Base-by-base conservation (phyloP, 2,888 invertebrate genomes). In the Saturnia japonica region DNA sequence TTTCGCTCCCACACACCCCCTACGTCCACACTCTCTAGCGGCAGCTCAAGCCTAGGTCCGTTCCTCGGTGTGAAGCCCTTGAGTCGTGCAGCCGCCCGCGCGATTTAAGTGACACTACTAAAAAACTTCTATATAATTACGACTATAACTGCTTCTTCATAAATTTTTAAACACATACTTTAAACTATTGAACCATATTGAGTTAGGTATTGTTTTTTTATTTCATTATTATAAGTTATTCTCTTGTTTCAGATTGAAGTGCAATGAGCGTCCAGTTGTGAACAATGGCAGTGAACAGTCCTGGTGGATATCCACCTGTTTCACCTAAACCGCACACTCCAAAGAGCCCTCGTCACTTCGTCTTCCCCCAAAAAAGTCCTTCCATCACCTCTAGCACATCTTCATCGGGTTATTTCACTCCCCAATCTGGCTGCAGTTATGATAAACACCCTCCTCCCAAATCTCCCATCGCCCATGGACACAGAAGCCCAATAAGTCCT, bases 281-380 rank as follows among this genome's bases (percentile, higher is more conserved):
- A 87, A 77, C 76, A 2, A 95, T 95, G 95, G 95, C 95, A 76
- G 94, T 95, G 77, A 95, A 94, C 84, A 95, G 95, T 78, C 95
- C 95, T 7, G 95, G 95, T 78, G 91, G 94, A 76, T 95, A 94
- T 79, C 94, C 92, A 28, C 93, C 94, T 19, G 88, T 95, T 60
- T 95, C 95, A n/a, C 95, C 95, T 8, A 94, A 94, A 75, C 93
- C 94, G 0, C 90, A 89, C 76, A 94, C 94, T 4, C 94, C 94
- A 0, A 94, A 95, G 83, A 95, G 95, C 77, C 95, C 95, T 0
- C 91, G 95, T 1, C 95, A 95, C 80, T 94, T 94, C 75, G 85
- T 94, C 57, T 94, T 94, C 78, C 94, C 94, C 0, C 94, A 94
- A 76, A 95, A 94, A 76, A 91, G 94, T 70, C 94, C 95, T 51